Percentiles rank a stretch among this genome's conserved stretches.
Conservation (phyloP, 2,888 invertebrate genomes). For the Apantesis nais region DNA sequence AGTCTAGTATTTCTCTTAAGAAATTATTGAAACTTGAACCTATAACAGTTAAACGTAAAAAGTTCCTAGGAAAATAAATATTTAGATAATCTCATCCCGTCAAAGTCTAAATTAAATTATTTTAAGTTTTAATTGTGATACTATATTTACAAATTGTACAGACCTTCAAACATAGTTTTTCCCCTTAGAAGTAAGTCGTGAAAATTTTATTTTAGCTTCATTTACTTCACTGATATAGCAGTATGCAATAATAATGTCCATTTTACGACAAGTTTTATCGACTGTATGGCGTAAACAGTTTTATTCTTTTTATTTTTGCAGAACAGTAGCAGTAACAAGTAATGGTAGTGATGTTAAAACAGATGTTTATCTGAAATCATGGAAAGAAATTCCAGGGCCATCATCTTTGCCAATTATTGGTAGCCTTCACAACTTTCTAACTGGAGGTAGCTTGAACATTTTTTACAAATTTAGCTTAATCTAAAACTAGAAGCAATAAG, state of each 20-base stretch:
- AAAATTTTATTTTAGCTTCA: not conserved
- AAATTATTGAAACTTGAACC: too few relatives aligned
- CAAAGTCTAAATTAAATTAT: too few relatives aligned
- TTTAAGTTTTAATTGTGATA: too few relatives aligned
- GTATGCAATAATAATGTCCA: not conserved
- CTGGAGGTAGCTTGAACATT: constrained; percentile 52
- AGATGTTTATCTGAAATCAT: constrained; percentile 42
- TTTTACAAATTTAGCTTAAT: not conserved
- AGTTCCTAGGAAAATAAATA: too few relatives aligned
- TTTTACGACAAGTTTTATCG: not conserved
- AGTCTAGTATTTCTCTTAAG: too few relatives aligned
- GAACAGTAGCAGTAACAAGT: constrained; percentile 28
- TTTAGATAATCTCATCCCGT: too few relatives aligned
- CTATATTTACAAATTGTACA: too few relatives aligned
- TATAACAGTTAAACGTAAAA: too few relatives aligned
- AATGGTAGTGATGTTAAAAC: constrained; percentile 12
- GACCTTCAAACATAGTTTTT: too few relatives aligned
- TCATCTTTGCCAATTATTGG: constrained; percentile 72
- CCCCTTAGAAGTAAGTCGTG: not conserved
- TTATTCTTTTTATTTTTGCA: constrained; percentile 17
- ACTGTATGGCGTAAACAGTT: not conserved
- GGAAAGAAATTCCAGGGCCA: constrained; percentile 80
- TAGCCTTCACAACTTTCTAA: constrained; percentile 57
- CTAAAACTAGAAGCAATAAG: not conserved
- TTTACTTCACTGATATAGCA: not conserved